Conservation (phyloP, 2,888 invertebrate species). For the Agriopis leucophaearia region DNA sequence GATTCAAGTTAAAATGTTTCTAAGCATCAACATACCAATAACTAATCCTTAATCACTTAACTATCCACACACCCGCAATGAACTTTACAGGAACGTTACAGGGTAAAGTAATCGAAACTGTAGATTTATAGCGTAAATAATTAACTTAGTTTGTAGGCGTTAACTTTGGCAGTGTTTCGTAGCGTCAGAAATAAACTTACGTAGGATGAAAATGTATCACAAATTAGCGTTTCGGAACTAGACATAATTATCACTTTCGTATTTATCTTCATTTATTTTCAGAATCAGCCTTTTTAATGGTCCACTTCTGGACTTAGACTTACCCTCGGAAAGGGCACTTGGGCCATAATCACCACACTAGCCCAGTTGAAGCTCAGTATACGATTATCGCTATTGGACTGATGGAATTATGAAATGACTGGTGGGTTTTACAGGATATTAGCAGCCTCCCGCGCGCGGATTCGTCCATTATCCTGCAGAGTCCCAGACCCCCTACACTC, state of each 20-base stretch:
- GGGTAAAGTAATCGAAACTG: slow-evolving; percentile 47
- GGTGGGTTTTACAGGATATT: not conserved
- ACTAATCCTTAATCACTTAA: slow-evolving; percentile 34
- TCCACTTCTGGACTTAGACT: too few species aligned
- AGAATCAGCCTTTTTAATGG: too few species aligned
- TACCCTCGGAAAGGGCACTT: too few species aligned
- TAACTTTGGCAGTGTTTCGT: slow-evolving; percentile 44
- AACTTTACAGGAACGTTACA: slow-evolving; percentile 42
- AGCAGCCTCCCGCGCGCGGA: too few species aligned
- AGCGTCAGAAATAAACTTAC: slow-evolving; percentile 46
- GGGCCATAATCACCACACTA: too few species aligned
- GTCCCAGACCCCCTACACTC: too few species aligned
- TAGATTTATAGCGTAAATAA: slow-evolving; percentile 51
- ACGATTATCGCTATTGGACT: too few species aligned
- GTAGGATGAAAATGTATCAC: slow-evolving; percentile 31
- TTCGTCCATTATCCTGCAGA: too few species aligned
- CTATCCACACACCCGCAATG: slow-evolving; percentile 29
- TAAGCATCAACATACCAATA: slow-evolving; percentile 12
- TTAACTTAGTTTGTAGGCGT: slow-evolving; percentile 47
- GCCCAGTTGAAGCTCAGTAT: too few species aligned
- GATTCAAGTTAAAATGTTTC: not conserved
- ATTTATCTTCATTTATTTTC: not conserved
- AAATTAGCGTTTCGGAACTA: slow-evolving; percentile 28
- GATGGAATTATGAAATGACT: not conserved
- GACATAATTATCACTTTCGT: slow-evolving; percentile 19